Evolutionary conservation across 2,113 vertebrate genomes (phyloP), one percentile per base, ranked within the genome.

Genomic region (Myiozetetes cayanensis): DNA sequence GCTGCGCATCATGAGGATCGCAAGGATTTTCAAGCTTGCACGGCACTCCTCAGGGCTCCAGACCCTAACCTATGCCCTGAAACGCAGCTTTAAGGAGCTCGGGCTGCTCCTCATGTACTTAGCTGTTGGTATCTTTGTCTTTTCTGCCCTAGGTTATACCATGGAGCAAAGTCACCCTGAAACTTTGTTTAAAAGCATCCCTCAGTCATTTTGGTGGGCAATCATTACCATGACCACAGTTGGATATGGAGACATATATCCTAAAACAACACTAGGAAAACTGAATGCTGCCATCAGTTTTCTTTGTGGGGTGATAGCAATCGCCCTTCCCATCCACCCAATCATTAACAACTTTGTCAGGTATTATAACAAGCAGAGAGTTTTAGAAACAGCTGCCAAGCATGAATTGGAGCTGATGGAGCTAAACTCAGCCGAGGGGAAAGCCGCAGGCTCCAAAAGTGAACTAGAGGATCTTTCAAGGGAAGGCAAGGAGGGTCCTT

Each of bases 151-250:
- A 67, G 99, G 98, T 85, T 99, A 99, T 94, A 99, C 99, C 63
- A 98, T 99, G 98, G 99, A 99, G 95, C 99, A 99, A 93, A 99
- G 98, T 75, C 99, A 99, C 93, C 99, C 99, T 0, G 99, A 99
- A 93, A 99, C 99, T 7, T 97, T 99, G n/a, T 99, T 99, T 93
- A 99, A 98, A 96, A 99, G 99, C 98, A 99, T 99, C 95, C 99
- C 99, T 14, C 99, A 99, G 85, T 99, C 99, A 9, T 99, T 99
- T 96, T 99, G 99, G 99, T 99, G 99, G 99, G 99, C 99, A 91
- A 99, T 99, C 96, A 99, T 99, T 96, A 99, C 99, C 93, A 99
- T 99, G 99, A 99, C 99, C 63, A 99, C 99, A 0, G 99, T 99
- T 71, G 99, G 99, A 46, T 99, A 99, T 3, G 99, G 99, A 3